phyloP scores from a whole-genome alignment of 2,888 invertebrate genomes.

The Hemaris fuciformis region DNA sequence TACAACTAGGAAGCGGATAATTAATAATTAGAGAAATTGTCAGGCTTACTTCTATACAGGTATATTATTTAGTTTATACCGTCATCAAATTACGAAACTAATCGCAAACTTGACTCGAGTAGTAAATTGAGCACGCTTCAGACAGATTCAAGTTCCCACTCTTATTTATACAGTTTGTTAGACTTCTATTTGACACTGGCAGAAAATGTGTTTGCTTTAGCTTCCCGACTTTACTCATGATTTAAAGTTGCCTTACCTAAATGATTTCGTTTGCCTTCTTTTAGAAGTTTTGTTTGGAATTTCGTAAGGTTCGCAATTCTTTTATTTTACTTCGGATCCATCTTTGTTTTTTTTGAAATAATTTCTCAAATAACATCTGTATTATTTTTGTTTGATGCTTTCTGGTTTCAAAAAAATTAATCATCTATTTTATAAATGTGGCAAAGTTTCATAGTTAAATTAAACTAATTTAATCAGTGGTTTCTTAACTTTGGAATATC shows the following conservation, averaged over 20 bases:
- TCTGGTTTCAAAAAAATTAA: too few relatives aligned
- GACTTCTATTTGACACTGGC: slow-evolving; percentile 2
- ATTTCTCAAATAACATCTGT: too few relatives aligned
- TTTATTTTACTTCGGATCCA: too few relatives aligned
- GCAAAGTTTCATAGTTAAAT: too few relatives aligned
- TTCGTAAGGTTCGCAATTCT: too few relatives aligned
- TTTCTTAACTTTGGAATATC: not conserved
- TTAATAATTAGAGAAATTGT: not conserved
- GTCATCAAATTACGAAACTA: slow-evolving; percentile 5
- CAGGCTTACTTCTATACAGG: not conserved
- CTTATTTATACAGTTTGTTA: slow-evolving; percentile 11
- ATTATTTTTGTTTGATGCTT: too few relatives aligned
- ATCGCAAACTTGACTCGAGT: slow-evolving; percentile 10
- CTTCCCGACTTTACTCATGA: not conserved
- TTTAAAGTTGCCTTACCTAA: not conserved
- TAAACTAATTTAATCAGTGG: too few relatives aligned
- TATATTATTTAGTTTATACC: not conserved
- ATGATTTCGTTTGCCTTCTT: not conserved
- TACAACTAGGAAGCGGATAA: not conserved
- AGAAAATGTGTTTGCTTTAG: not conserved
- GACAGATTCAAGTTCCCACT: slow-evolving; percentile 8
- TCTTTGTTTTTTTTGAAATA: too few relatives aligned
- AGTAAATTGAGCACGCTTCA: slow-evolving; percentile 6
- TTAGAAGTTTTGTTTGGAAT: not conserved
- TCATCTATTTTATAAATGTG: too few relatives aligned